A percentile compares a stretch with the other conserved stretches of the same genome.
Conservation (phyloP, 1,140 invertebrate species). For the Dinoponera quadriceps region DNA sequence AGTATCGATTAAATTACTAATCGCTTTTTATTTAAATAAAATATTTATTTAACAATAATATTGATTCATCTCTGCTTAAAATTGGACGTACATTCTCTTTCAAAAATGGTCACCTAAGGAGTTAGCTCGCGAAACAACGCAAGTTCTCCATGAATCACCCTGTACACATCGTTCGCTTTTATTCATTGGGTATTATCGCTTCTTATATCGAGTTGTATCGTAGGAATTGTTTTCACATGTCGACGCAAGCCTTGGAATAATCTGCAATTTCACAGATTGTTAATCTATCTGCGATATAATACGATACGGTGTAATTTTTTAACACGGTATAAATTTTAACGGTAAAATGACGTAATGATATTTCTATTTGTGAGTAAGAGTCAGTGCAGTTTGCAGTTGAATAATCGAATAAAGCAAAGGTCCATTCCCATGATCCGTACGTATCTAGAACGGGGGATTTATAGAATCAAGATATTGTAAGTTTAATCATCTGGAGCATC, state of each 20-base stretch:
- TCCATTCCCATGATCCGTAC: background rate
- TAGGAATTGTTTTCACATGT: conserved; percentile 48
- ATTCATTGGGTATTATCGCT: conserved; percentile 1
- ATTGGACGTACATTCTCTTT: background rate
- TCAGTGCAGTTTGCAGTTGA: conserved; percentile 24
- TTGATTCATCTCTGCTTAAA: background rate
- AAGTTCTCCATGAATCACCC: background rate
- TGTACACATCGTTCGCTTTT: background rate
- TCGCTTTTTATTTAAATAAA: background rate
- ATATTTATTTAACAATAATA: conserved; percentile 11
- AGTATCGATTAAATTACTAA: no score
- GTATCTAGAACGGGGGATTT: conserved; percentile 25
- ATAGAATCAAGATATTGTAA: background rate
- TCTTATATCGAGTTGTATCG: background rate
- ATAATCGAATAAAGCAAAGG: conserved; percentile 30
- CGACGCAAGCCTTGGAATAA: conserved; percentile 17
- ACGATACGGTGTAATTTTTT: conserved; percentile 45
- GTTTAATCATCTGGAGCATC: conserved; percentile 25
- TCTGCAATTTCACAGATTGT: conserved; percentile 44
- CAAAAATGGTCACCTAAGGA: background rate
- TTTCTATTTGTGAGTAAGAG: conserved; percentile 42
- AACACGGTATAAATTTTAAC: conserved; percentile 46
- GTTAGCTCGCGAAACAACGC: background rate
- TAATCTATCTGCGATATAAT: conserved; percentile 26
- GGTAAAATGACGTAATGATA: conserved; percentile 42